phyloP scores from a whole-genome alignment of 1,140 invertebrate species.

The Sweltsa coloradensis region DNA sequence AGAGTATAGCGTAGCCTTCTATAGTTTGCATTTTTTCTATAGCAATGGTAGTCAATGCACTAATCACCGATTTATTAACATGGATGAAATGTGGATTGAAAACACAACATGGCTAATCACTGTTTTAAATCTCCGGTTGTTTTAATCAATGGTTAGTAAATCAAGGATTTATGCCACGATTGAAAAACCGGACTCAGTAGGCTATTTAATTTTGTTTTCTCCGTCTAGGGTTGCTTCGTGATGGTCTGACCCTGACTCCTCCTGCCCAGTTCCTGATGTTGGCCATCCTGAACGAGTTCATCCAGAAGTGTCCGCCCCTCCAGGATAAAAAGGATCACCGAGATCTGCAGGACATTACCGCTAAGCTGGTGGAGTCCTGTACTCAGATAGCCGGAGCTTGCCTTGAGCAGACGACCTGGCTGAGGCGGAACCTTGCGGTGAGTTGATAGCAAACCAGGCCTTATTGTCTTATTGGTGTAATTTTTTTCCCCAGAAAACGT shows the following conservation, averaged over 20 bases:
- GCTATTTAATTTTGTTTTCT: conserved; percentile 38
- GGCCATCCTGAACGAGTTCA: conserved; percentile 74
- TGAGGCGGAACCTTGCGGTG: conserved; percentile 77
- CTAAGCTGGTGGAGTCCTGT: conserved; percentile 67
- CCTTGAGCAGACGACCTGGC: conserved; percentile 84
- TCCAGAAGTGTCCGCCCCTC: conserved; percentile 63
- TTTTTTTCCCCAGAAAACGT: too few species aligned
- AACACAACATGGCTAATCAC: too few species aligned
- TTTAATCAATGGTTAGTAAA: too few species aligned
- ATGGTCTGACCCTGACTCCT: conserved; percentile 55
- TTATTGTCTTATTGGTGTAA: too few species aligned
- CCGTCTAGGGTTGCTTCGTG: conserved; percentile 66
- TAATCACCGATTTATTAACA: too few species aligned
- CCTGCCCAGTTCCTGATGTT: conserved; percentile 72
- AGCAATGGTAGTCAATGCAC: too few species aligned
- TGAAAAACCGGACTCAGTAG: conserved; percentile 26
- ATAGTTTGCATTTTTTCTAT: too few species aligned
- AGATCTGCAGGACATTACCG: conserved; percentile 66
- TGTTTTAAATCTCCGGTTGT: too few species aligned
- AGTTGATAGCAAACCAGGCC: too few species aligned
- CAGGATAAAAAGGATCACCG: conserved; percentile 73
- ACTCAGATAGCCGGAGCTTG: conserved; percentile 80
- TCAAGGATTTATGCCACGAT: too few species aligned
- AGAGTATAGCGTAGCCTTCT: too few species aligned
- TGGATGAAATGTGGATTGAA: too few species aligned